Percentiles rank a stretch among this genome's conserved stretches.
Conservation (phyloP, 2,113 vertebrate genomes). For the Rostratula benghalensis region DNA sequence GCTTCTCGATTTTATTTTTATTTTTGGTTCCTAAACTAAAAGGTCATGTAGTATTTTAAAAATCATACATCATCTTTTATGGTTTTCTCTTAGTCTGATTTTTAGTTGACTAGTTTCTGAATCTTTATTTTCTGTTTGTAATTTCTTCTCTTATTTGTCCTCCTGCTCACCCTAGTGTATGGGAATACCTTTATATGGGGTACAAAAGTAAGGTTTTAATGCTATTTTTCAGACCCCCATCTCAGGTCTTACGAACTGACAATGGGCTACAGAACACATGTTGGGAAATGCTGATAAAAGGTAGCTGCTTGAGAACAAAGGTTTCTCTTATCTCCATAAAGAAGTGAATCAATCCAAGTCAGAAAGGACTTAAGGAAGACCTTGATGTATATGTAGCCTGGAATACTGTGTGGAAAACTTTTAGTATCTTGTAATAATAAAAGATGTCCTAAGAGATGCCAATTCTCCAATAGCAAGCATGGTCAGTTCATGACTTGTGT, state of each 20-base stretch:
- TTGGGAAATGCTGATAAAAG: not conserved
- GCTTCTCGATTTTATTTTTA: not conserved
- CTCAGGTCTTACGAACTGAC: not conserved
- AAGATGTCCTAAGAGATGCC: not conserved
- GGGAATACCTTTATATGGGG: not conserved
- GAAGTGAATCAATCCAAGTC: not conserved
- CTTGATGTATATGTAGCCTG: not conserved
- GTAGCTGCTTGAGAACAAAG: not conserved
- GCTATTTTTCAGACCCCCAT: not conserved
- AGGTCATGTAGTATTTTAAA: not conserved
- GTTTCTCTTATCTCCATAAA: not conserved
- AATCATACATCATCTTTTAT: not conserved
- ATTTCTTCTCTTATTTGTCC: not conserved
- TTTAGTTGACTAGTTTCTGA: not conserved
- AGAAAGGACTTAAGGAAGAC: not conserved
- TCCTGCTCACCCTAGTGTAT: not conserved
- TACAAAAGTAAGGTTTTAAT: not conserved
- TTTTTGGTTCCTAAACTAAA: not conserved
- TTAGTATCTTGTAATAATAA: not conserved
- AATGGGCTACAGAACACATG: fast-evolving
- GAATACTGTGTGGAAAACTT: not conserved
- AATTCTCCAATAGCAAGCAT: not conserved
- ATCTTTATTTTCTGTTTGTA: not conserved
- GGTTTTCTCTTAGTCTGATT: not conserved
- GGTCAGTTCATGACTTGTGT: not conserved